phyloP scores from a whole-genome alignment of 2,113 vertebrate species.

The Pterocles orientalis region DNA sequence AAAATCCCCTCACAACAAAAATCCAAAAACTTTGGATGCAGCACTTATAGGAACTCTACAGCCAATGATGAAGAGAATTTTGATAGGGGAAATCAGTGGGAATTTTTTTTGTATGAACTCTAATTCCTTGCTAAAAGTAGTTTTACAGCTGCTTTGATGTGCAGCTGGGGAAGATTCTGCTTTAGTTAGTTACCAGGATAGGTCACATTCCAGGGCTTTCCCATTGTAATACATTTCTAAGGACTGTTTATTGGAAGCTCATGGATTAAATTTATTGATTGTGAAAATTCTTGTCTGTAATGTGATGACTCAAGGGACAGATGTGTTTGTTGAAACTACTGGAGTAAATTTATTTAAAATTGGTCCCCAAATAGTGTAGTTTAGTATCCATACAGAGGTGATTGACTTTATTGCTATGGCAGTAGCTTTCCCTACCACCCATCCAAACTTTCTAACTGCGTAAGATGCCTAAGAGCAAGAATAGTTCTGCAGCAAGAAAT shows the following conservation, averaged over 20 bases:
- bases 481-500: neutral
- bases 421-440: neutral
- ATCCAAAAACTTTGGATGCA: neutral
- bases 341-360: neutral
- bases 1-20: neutral
- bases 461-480: neutral
- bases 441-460: neutral
- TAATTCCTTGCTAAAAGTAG: neutral
- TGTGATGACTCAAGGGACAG: neutral
- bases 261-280: neutral
- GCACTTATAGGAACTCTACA: neutral
- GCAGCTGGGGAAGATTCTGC: constrained; percentile 22
- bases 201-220: constrained; percentile 14
- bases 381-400: neutral
- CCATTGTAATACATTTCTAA: neutral
- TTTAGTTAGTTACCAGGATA: neutral
- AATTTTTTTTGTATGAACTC: neutral
- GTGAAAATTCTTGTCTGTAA: neutral
- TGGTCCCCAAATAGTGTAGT: neutral
- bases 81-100: neutral
- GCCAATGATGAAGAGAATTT: neutral
- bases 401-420: neutral
- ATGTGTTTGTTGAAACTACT: neutral
- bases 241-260: neutral
- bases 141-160: constrained; percentile 17